Conservation (phyloP, 2,888 invertebrate genomes). For the Eristalinus sepulchralis region DNA sequence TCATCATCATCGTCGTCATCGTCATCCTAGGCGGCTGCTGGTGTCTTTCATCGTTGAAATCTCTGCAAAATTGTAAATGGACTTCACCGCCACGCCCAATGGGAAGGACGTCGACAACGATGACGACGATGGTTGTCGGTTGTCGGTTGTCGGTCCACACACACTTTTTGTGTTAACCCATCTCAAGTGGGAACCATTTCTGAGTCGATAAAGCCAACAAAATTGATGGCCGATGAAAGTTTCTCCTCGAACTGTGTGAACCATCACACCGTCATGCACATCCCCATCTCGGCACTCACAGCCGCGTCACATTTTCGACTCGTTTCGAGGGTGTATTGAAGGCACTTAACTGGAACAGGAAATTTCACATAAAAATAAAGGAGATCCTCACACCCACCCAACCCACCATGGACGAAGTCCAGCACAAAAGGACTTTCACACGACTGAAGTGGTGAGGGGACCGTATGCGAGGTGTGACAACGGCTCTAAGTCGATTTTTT, state of each 20-base stretch:
- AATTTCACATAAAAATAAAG: constrained; percentile 53
- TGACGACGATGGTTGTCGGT: too few relatives aligned
- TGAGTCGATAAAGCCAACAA: constrained; percentile 51
- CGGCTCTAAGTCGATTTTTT: constrained; percentile 53
- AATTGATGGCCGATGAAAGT: constrained; percentile 37
- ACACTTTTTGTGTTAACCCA: not conserved
- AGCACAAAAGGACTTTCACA: not conserved
- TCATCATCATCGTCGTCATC: constrained; percentile 39
- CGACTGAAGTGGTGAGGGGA: too few relatives aligned
- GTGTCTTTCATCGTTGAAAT: constrained; percentile 23
- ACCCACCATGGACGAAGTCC: not conserved
- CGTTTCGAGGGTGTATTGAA: constrained; percentile 19
- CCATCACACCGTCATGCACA: not conserved
- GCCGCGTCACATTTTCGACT: not conserved
- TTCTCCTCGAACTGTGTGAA: not conserved
- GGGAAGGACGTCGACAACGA: too few relatives aligned
- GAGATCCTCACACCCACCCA: not conserved
- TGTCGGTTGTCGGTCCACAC: not conserved
- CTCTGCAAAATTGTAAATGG: not conserved
- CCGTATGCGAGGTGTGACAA: constrained; percentile 55
- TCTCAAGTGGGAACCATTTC: constrained; percentile 21
- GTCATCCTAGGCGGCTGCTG: constrained; percentile 6
- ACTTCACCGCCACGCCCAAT: not conserved
- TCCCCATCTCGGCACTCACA: not conserved
- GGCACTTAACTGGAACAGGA: constrained; percentile 56